Evolutionary conservation across 2,888 invertebrate genomes (phyloP).

Genomic region (Campoplex nolae): DNA sequence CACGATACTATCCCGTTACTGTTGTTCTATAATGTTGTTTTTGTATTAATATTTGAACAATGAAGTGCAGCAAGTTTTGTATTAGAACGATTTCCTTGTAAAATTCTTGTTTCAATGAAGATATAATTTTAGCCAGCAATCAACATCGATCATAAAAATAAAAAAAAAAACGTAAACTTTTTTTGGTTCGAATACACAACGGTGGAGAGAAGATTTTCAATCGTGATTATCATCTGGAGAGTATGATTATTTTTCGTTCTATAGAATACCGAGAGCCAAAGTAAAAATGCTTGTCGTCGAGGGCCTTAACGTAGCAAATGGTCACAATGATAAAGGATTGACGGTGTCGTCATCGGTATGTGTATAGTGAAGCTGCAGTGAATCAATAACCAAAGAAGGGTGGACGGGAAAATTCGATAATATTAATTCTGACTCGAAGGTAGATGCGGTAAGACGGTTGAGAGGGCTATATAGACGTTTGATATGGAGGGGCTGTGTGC

Average conservation of each 20-base stretch:
- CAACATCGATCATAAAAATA: not conserved
- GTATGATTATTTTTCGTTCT: not conserved
- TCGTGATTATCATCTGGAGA: not conserved
- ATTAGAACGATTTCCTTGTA: not conserved
- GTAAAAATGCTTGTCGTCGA: not conserved
- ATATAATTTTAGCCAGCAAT: not conserved
- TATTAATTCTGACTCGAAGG: constrained; percentile 64
- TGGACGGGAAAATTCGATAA: constrained; percentile 67
- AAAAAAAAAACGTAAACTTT: not conserved
- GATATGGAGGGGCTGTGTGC: constrained; percentile 32
- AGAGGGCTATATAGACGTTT: constrained; percentile 29
- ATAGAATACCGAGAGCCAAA: not conserved
- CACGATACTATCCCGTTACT: not conserved
- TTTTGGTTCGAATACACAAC: not conserved
- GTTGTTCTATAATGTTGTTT: not conserved
- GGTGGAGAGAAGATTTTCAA: not conserved
- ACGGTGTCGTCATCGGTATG: not conserved
- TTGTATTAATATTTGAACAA: not conserved
- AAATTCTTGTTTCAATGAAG: not conserved
- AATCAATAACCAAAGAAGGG: constrained; percentile 54
- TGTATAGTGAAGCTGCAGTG: not conserved
- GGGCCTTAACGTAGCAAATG: not conserved
- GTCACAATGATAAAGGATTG: not conserved
- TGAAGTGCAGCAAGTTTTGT: not conserved
- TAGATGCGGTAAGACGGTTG: constrained; percentile 36